These are phyloP conservation scores for Lagorchestes hirsutus DNA, from an alignment of 2,797 vertebrate genomes.

Conservation along the genomic window DNA sequence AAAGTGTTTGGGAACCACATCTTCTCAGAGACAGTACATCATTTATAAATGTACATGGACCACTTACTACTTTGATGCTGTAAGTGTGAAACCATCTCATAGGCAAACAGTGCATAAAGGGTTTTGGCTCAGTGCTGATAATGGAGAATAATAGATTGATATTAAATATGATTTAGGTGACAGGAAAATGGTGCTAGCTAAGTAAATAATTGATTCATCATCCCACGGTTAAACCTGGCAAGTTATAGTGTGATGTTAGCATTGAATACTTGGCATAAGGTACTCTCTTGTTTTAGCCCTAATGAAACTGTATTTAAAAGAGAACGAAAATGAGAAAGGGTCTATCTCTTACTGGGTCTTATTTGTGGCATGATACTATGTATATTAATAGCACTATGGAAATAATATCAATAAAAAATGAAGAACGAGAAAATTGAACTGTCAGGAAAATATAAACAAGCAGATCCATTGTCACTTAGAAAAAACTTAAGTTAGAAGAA, in stretches of 20 bases:
- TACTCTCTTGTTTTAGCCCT: conserved; percentile 49
- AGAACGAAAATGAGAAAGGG: conserved; percentile 36
- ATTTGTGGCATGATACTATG: neutral
- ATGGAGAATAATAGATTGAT: conserved; percentile 79
- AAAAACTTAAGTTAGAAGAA: conserved; percentile 45
- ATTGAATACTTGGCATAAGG: conserved; percentile 53
- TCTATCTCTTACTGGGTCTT: conserved; percentile 1
- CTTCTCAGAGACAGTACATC: conserved; percentile 53
- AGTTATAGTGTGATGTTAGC: conserved; percentile 69
- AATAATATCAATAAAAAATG: neutral
- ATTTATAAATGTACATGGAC: conserved; percentile 58
- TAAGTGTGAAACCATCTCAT: conserved; percentile 63
- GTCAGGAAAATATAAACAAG: neutral
- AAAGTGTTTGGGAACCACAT: conserved; percentile 68
- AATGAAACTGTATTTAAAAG: conserved; percentile 55
- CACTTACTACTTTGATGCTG: conserved; percentile 49
- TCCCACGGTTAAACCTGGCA: conserved; percentile 70
- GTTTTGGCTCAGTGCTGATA: conserved; percentile 70
- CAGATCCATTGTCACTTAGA: neutral
- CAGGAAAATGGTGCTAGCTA: conserved; percentile 74
- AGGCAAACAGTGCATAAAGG: conserved; percentile 54
- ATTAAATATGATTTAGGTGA: conserved; percentile 82
- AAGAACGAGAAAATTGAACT: conserved; percentile 1
- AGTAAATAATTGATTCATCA: conserved; percentile 83
- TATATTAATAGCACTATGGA: neutral